These are phyloP conservation scores for Apeltes quadracus DNA, from an alignment of 2,113 vertebrate species.

Conservation along the genomic window DNA sequence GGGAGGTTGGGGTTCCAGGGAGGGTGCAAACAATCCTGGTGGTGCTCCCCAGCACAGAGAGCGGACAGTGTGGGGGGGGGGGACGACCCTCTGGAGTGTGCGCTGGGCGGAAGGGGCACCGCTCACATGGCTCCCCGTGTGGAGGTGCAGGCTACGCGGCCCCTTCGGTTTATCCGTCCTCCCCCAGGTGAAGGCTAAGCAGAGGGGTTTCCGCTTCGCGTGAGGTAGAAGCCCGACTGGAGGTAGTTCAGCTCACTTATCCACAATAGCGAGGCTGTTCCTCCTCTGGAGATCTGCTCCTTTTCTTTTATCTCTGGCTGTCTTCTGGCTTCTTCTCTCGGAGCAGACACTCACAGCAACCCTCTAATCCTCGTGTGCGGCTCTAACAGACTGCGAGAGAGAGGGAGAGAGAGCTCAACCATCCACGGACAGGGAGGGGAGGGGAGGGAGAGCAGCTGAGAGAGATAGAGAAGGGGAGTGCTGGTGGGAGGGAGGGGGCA, in stretches of 20 bases:
- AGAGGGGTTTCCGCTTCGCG: constrained; percentile 31
- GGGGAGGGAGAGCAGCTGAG: constrained; percentile 75
- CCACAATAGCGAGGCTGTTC: constrained; percentile 52
- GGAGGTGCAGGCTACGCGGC: constrained; percentile 72
- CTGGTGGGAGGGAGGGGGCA: constrained; percentile 38
- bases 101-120: constrained; percentile 61
- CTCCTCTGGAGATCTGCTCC: constrained; percentile 30
- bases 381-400: constrained; percentile 76
- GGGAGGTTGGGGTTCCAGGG: constrained; percentile 53
- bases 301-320: constrained; percentile 36
- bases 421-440: constrained; percentile 73
- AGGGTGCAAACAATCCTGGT: constrained; percentile 47
- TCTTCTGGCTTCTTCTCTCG: constrained; percentile 62
- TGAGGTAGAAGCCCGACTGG: constrained; percentile 20
- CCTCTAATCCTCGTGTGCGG: constrained; percentile 78
- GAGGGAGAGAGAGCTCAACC: constrained; percentile 58
- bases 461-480: constrained; percentile 37
- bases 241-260: constrained; percentile 56
- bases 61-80: constrained; percentile 14
- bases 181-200: constrained; percentile 64
- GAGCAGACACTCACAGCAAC: constrained; percentile 76
- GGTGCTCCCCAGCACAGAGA: constrained; percentile 65
- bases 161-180: constrained; percentile 66
- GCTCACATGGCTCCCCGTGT: constrained; percentile 81
- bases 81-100: constrained; percentile 48